Percentiles rank a stretch among this genome's conserved stretches.
phyloP scores from a whole-genome alignment of 2,113 vertebrate species.

The Eidolon helvum region DNA sequence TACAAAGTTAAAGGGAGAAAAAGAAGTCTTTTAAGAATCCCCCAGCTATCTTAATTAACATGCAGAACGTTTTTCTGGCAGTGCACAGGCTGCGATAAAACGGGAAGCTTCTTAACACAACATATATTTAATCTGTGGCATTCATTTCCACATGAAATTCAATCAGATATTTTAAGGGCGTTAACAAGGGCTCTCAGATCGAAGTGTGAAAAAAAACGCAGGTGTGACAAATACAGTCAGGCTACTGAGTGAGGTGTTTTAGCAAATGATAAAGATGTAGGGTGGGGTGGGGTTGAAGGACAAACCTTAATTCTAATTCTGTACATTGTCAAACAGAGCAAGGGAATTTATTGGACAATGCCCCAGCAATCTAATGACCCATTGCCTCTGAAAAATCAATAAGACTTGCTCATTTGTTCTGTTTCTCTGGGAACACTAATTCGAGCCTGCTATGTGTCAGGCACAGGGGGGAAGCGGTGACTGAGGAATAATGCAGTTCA shows the following conservation, averaged over 20 bases:
- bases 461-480: background rate
- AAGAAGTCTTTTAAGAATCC: constrained; percentile 33
- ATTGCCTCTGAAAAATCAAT: background rate
- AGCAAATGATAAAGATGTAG: background rate
- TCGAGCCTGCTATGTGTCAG: background rate
- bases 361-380: background rate
- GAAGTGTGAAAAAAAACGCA: constrained; percentile 45
- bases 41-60: constrained; percentile 68
- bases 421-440: background rate
- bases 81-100: constrained; percentile 68
- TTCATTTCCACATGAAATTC: constrained; percentile 67
- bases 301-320: background rate
- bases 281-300: background rate
- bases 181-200: constrained; percentile 54
- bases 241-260: background rate
- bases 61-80: constrained; percentile 72
- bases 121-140: constrained; percentile 73
- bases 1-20: constrained; percentile 50
- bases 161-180: constrained; percentile 68
- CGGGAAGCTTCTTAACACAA: constrained; percentile 70
- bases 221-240: constrained; percentile 35
- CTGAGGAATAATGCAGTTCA: no score
- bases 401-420: background rate
- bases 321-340: background rate
- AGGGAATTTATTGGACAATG: background rate